phyloP scores from a whole-genome alignment of 2,888 invertebrate genomes.

The Tolmerus cingulatus region DNA sequence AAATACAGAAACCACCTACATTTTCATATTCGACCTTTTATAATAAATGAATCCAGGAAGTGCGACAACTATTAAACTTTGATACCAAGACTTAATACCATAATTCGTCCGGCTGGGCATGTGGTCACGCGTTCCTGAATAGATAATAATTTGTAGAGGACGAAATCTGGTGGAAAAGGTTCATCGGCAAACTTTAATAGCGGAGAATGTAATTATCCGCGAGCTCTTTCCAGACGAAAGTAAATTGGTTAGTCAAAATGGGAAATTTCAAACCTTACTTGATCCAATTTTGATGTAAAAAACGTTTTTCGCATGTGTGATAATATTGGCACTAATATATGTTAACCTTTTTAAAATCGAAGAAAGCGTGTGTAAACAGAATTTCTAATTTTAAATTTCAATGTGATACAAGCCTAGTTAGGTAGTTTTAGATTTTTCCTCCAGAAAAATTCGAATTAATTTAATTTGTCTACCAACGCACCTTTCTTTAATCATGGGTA shows the following conservation, averaged over 20 bases:
- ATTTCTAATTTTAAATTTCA: too few relatives aligned
- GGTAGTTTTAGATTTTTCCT: too few relatives aligned
- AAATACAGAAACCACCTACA: background rate
- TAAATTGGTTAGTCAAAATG: background rate
- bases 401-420: too few relatives aligned
- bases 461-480: too few relatives aligned
- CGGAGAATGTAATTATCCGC: background rate
- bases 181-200: background rate
- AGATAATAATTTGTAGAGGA: background rate
- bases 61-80: background rate
- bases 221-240: background rate
- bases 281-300: background rate
- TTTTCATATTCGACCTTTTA: background rate
- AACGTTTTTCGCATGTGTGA: background rate
- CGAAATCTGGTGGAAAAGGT: background rate
- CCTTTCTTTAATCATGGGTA: too few relatives aligned
- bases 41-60: background rate
- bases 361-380: too few relatives aligned
- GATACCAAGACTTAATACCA: background rate
- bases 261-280: background rate
- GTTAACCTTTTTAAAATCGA: too few relatives aligned
- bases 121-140: background rate
- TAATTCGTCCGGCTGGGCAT: background rate
- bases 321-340: background rate
- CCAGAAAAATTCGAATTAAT: too few relatives aligned